phyloP scores from a whole-genome alignment of 2,888 invertebrate species.

The Chalcis sispes region DNA sequence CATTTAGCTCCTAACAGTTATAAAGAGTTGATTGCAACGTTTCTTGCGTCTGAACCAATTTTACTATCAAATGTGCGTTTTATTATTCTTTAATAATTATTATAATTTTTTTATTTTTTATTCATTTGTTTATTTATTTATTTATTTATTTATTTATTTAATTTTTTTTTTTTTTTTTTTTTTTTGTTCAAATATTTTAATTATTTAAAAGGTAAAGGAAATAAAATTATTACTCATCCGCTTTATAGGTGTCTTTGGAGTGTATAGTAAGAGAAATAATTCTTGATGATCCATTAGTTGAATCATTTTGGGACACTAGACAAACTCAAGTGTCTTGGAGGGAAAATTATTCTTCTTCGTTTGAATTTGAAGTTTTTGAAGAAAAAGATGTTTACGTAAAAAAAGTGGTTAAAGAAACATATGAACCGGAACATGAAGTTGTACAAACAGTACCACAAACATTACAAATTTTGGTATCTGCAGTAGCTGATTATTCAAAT shows the following conservation, averaged over 20 bases:
- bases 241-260: slow-evolving; percentile 61
- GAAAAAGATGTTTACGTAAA: slow-evolving; percentile 56
- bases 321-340: slow-evolving; percentile 73
- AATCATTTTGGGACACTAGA: slow-evolving; percentile 75
- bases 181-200: not conserved
- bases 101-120: no score
- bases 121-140: no score
- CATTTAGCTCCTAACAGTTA: slow-evolving; percentile 74
- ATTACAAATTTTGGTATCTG: slow-evolving; percentile 78
- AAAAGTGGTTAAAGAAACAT: slow-evolving; percentile 65
- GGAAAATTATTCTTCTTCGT: slow-evolving; percentile 40
- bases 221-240: slow-evolving; percentile 3
- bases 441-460: slow-evolving; percentile 65
- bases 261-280: slow-evolving; percentile 64
- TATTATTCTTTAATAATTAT: no score
- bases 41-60: slow-evolving; percentile 75
- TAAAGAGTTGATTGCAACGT: slow-evolving; percentile 78
- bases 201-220: not conserved
- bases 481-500: slow-evolving; percentile 78
- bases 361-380: slow-evolving; percentile 8
- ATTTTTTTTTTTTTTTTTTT: no score
- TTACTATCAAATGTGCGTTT: slow-evolving; percentile 70
- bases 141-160: no score
- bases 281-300: slow-evolving; percentile 57
- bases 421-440: slow-evolving; percentile 70